Evolutionary conservation across 2,888 invertebrate species (phyloP).

Genomic region (Pachycephus smyrnensis): DNA sequence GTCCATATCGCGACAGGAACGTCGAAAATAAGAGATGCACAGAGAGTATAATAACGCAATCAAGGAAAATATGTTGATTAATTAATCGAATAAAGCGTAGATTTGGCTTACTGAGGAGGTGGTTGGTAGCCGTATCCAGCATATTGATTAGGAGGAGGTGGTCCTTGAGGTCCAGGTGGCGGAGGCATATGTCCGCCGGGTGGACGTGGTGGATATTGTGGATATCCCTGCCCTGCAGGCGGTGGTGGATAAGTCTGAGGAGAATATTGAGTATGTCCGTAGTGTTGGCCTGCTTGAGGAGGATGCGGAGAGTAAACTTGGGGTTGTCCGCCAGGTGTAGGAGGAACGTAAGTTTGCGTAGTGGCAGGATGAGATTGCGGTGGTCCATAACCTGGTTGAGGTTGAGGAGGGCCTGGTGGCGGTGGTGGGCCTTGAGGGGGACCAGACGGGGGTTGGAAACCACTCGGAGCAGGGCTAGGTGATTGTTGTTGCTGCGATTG

Average conservation of each 20-base stretch:
- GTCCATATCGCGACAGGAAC: neutral
- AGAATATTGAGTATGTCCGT: constrained; percentile 72
- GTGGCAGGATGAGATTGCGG: constrained; percentile 70
- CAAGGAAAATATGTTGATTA: neutral
- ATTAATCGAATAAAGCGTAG: neutral
- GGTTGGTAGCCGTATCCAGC: constrained; percentile 85
- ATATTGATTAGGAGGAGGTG: constrained; percentile 80
- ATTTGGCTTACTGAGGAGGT: constrained; percentile 73
- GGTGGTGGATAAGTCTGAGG: constrained; percentile 73
- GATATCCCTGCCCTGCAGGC: constrained; percentile 75
- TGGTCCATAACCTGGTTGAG: constrained; percentile 65
- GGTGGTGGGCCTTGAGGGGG: constrained; percentile 62
- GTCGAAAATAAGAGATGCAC: neutral
- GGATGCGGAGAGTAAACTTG: constrained; percentile 73
- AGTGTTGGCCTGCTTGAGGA: constrained; percentile 64
- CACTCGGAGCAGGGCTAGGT: constrained; percentile 70
- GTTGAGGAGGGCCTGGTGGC: constrained; percentile 57
- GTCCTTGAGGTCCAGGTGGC: constrained; percentile 77
- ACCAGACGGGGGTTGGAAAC: constrained; percentile 67
- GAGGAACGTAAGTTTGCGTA: constrained; percentile 63
- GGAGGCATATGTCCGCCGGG: constrained; percentile 72
- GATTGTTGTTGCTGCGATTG: constrained; percentile 64
- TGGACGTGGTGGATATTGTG: constrained; percentile 73
- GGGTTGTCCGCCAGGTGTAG: constrained; percentile 69
- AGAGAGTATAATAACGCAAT: neutral